Evolutionary conservation across 2,888 invertebrate species (phyloP), one percentile per base, ranked within the genome.

Genomic region (Ichneumon xanthorius): DNA sequence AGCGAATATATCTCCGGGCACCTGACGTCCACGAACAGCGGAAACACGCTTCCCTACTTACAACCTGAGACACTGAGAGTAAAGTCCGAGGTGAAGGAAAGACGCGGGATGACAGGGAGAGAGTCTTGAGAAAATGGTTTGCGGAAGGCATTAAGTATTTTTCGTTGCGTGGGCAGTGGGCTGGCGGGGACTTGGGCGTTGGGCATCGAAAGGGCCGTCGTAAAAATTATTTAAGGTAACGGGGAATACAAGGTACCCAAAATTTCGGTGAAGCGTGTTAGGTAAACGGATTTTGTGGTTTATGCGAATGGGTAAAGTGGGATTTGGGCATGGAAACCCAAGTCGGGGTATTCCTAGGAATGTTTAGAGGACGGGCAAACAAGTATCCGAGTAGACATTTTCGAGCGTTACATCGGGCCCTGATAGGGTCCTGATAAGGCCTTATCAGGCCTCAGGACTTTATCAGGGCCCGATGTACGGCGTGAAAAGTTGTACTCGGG

Each of bases 1-100:
- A 22, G 26, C 33, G 55, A 75, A 85, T 78, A 81, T 81, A 63
- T 78, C 61, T 72, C 48, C 33, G 68, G 61, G 45, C 6, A 76
- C 73, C 30, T 73, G 80, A 80, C 84, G 70, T 80, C 16, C 68
- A n/a, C 76, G 71, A 58, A 63, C 37, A 77, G 68, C 55, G 67
- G 26, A 16, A 80, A 84, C 75, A 76, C 37, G 76, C 65, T 68
- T 81, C 65, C 55, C 67, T 77, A 84, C 77, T 80, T 84, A 67
- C 45, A 71, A 33, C 65, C 45, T 80, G 71, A 71, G 45, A 76
- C 65, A 76, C 76, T 77, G 71, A 53, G 73, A 65, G 78, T 63
- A 70, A 73, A 72, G 85, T 63, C 65, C 72, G 75, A 65, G 61
- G 45, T 55, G 33, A 33, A 30, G 16, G 33, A 63, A 70, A 79